These are phyloP conservation scores for Monochamus alternatus DNA, from an alignment of 2,888 invertebrate species.

Conservation along the genomic window DNA sequence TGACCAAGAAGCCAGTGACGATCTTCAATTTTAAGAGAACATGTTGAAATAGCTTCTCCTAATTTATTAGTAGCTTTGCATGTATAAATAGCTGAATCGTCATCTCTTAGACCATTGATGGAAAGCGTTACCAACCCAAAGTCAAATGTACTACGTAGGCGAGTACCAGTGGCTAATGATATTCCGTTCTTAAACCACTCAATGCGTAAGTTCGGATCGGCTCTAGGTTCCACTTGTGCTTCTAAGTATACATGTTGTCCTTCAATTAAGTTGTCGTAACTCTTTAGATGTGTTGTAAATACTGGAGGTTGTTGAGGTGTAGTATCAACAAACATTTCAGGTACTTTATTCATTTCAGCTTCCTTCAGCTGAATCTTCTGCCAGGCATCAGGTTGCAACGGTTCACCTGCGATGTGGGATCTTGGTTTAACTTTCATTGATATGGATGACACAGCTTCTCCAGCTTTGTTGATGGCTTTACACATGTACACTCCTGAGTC, in stretches of 20 bases:
- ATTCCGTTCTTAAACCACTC: conserved; percentile 97
- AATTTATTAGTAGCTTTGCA: conserved; percentile 94
- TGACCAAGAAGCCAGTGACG: conserved; percentile 91
- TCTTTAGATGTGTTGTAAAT: conserved; percentile 93
- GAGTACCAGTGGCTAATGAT: conserved; percentile 87
- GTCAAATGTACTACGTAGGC: conserved; percentile 95
- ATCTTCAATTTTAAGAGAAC: conserved; percentile 91
- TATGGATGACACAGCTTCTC: conserved; percentile 94
- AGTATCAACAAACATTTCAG: conserved; percentile 89
- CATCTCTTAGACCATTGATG: conserved; percentile 87
- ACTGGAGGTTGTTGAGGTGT: conserved; percentile 93
- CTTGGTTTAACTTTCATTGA: conserved; percentile 90
- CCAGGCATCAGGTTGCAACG: conserved; percentile 93
- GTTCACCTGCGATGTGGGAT: conserved; percentile 86
- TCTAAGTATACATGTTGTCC: conserved; percentile 90
- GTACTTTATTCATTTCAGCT: conserved; percentile 92
- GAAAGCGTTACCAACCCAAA: conserved; percentile 96
- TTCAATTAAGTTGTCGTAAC: conserved; percentile 87
- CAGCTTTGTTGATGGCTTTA: conserved; percentile 93
- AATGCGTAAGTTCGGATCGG: conserved; percentile 89
- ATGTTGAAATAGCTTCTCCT: conserved; percentile 95
- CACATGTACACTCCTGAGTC: conserved; percentile 96
- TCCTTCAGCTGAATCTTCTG: conserved; percentile 93
- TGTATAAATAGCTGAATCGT: conserved; percentile 96
- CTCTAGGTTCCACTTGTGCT: conserved; percentile 92